phyloP scores from a whole-genome alignment of 53 echinoderm and acorn worm species.

The Glandiceps talaboti region DNA sequence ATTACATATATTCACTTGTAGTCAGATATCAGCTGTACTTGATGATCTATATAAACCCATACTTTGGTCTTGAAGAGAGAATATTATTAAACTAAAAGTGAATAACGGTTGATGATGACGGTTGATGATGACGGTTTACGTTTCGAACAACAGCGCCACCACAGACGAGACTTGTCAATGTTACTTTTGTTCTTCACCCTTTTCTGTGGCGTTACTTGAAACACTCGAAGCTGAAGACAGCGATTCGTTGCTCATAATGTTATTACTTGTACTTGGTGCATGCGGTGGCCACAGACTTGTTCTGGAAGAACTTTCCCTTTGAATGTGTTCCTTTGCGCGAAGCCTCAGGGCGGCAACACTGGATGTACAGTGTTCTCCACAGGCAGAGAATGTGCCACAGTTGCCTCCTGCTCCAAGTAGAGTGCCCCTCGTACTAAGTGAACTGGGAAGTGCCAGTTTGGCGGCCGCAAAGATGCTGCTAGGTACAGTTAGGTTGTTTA shows the following conservation, averaged over 20 bases:
- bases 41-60: too few relatives aligned
- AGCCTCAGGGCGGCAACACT: constrained; percentile 58
- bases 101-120: too few relatives aligned
- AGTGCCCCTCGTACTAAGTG: background rate
- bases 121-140: too few relatives aligned
- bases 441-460: background rate
- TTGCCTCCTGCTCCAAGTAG: background rate
- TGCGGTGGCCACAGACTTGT: background rate
- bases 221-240: background rate
- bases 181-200: background rate
- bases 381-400: constrained; percentile 21
- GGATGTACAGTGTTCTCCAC: constrained; percentile 43
- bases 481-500: background rate
- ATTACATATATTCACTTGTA: too few relatives aligned
- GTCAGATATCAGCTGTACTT: too few relatives aligned
- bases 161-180: too few relatives aligned
- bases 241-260: background rate
- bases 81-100: too few relatives aligned
- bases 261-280: background rate
- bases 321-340: constrained; percentile 47
- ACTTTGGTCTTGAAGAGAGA: too few relatives aligned
- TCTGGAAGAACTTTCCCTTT: background rate
- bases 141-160: too few relatives aligned
- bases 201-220: background rate
- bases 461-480: background rate